phyloP scores from a whole-genome alignment of 2,888 invertebrate genomes.

The Bellardia bayeri region DNA sequence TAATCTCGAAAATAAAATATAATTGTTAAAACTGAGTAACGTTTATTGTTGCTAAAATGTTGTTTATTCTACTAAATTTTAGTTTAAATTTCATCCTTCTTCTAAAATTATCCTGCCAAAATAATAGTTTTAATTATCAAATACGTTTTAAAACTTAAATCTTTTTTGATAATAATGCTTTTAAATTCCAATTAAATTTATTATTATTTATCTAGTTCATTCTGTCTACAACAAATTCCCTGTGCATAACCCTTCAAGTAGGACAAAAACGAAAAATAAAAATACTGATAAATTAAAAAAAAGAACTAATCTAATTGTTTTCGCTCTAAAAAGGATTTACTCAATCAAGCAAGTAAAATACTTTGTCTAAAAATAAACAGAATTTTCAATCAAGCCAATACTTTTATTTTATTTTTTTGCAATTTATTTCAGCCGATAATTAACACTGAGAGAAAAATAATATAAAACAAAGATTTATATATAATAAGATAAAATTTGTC shows the following conservation, averaged over 20 bases:
- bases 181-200: conserved; percentile 30
- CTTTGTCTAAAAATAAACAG: conserved; percentile 67
- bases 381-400: conserved; percentile 65
- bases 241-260: conserved; percentile 47
- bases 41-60: neutral
- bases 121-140: neutral
- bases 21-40: too few species aligned
- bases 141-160: neutral
- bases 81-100: neutral
- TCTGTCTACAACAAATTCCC: conserved; percentile 49
- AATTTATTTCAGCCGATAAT: conserved; percentile 50
- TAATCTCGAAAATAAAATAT: too few species aligned
- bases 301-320: conserved; percentile 69
- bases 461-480: neutral
- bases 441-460: conserved; percentile 4
- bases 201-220: conserved; percentile 61
- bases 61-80: neutral
- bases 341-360: conserved; percentile 68
- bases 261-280: conserved; percentile 25
- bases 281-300: neutral
- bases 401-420: conserved; percentile 30
- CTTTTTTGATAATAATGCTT: neutral
- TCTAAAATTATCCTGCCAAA: neutral
- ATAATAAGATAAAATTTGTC: too few species aligned
- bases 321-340: conserved; percentile 69